Conservation (phyloP, 2,113 vertebrate genomes). For the Ciconia stormi region DNA sequence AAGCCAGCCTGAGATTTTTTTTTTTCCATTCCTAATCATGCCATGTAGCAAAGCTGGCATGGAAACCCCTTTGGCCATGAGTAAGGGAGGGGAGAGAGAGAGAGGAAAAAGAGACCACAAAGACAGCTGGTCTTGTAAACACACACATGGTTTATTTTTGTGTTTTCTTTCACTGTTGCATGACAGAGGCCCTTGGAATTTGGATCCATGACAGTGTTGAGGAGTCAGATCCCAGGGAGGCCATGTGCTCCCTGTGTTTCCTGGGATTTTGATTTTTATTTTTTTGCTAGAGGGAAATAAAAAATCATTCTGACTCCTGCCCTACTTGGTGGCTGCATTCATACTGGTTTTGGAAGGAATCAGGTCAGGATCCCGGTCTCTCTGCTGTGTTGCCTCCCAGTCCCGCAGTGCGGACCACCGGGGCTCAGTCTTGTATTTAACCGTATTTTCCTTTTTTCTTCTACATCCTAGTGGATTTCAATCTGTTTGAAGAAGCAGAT, state of each 20-base stretch:
- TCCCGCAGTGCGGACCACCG: rapidly evolving
- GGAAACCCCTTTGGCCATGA: neutral
- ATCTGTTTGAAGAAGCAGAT: neutral
- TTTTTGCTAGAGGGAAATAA: neutral
- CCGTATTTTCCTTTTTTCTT: neutral
- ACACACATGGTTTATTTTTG: conserved; percentile 34
- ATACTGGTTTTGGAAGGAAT: neutral
- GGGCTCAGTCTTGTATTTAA: neutral
- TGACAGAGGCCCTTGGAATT: conserved; percentile 27
- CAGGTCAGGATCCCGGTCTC: neutral
- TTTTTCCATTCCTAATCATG: neutral
- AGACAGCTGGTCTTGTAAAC: conserved; percentile 58
- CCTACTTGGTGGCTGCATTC: neutral
- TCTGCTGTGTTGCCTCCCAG: neutral
- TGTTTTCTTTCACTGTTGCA: conserved; percentile 30
- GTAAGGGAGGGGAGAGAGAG: neutral
- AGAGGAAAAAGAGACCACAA: neutral
- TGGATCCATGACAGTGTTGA: conserved; percentile 19
- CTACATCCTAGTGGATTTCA: neutral
- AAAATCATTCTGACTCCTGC: neutral
- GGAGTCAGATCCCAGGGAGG: conserved; percentile 2
- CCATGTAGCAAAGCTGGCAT: neutral
- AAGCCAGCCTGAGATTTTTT: neutral
- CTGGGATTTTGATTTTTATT: neutral
- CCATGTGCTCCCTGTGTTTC: neutral